Base-by-base conservation (phyloP, 2,888 invertebrate genomes). In the Sesia apiformis region DNA sequence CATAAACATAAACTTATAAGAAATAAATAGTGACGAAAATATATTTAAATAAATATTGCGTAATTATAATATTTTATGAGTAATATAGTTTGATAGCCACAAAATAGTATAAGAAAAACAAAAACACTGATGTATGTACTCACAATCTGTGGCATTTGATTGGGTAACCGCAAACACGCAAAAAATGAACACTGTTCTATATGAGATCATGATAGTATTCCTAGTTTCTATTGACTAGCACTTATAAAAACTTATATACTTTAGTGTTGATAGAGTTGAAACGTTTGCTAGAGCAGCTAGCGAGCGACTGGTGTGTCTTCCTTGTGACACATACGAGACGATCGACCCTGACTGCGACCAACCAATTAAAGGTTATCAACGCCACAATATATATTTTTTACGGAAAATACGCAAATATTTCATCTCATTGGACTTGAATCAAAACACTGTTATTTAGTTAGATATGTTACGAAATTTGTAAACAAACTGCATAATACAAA, bases 341-440 rank as follows among this genome's bases (percentile, higher is more conserved):
- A 61, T 66, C 66, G 75, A 63, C 77, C 73, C 73, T 73, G 75
- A 70, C 73, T 76, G 69, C 64, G 65, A n/a, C 46, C 70, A 62
- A 63, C 60, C 67, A 70, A 70, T 69, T 63, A 70, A 74, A 80
- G 80, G 81, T 81, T 81, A 82, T 80, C 79, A 76, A 76, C 76
- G 72, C 55, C 52, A 58, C 6, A 43, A 4, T 43, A 7, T 5
- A n/a, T 7, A 8, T 41, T 52, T 8, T 55, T 52, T 39, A 52
- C 8, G 43, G 43, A 46, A 46, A 46, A 46, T 23, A 46, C 46
- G 23, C 8, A 46, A 46, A 46, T 8, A 46, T 46, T 23, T 23
- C 23, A 23, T 23, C 23, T 23, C 23, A 23, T 23, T 23, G 23
- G 23, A 23, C 23, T 23, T 23, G 23, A 23, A 23, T 23, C 23